A percentile compares a stretch with the other conserved stretches of the same genome.
Conservation (phyloP, 2,113 vertebrate species). For the Motacilla alba region DNA sequence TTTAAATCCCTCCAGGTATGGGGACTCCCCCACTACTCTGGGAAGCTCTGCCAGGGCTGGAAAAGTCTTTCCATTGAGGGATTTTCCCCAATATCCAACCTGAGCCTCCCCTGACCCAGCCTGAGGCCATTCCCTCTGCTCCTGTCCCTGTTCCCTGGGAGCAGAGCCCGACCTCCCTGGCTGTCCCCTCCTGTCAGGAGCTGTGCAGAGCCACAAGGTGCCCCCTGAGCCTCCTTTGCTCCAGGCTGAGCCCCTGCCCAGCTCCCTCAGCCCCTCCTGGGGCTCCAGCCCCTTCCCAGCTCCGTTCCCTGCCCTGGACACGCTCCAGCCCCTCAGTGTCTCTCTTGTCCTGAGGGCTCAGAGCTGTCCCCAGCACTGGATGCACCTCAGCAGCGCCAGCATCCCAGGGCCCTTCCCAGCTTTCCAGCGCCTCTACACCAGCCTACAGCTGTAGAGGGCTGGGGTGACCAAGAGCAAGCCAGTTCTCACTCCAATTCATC, state of each 20-base stretch:
- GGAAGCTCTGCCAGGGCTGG: not conserved
- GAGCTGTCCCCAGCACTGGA: not conserved
- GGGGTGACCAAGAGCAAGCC: not conserved
- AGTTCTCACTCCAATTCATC: not conserved
- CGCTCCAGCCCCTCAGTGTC: not conserved
- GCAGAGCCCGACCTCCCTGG: not conserved
- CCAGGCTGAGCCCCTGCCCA: not conserved
- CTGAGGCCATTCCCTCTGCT: not conserved
- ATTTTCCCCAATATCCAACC: not conserved
- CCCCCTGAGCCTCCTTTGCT: not conserved
- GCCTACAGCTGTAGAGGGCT: not conserved
- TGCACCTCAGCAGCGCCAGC: not conserved
- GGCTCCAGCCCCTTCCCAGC: not conserved
- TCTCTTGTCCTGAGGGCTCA: not conserved
- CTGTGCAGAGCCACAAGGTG: not conserved
- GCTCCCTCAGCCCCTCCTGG: not conserved
- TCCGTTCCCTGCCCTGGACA: not conserved
- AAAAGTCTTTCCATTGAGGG: fast-evolving
- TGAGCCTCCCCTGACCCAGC: fast-evolving
- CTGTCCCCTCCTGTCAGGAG: not conserved
- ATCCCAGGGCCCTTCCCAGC: not conserved
- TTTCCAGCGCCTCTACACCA: not conserved
- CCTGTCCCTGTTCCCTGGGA: not conserved
- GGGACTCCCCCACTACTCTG: no score
- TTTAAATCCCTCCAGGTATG: not conserved